phyloP scores from a whole-genome alignment of 2,888 invertebrate genomes.

The Chydorus sphaericus region DNA sequence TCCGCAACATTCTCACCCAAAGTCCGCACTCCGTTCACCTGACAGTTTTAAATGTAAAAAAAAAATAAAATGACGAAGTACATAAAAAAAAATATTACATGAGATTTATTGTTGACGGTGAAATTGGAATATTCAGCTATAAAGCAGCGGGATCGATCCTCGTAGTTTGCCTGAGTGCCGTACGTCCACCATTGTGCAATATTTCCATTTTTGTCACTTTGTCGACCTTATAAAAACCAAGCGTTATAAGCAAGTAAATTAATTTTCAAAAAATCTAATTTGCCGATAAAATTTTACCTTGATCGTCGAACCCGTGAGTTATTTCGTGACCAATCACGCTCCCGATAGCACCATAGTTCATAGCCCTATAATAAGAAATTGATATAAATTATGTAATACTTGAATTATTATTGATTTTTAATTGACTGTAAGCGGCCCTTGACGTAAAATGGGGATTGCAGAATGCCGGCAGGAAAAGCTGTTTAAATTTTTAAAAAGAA shows the following conservation, averaged over 20 bases:
- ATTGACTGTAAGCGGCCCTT: slow-evolving; percentile 17
- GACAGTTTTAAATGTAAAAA: too few species aligned
- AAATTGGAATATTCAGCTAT: slow-evolving; percentile 35
- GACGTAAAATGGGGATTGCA: slow-evolving; percentile 38
- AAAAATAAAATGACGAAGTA: not conserved
- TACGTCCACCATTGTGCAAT: slow-evolving; percentile 39
- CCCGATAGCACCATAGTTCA: slow-evolving; percentile 34
- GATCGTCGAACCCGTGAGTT: slow-evolving; percentile 29
- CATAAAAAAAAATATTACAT: too few species aligned
- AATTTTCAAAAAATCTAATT: not conserved
- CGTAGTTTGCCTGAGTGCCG: slow-evolving; percentile 33
- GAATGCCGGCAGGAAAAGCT: slow-evolving; percentile 39
- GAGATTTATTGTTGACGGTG: slow-evolving; percentile 30
- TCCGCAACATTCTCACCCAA: slow-evolving; percentile 92
- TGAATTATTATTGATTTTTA: slow-evolving; percentile 31
- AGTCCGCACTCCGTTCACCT: slow-evolving; percentile 77
- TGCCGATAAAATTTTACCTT: slow-evolving; percentile 19
- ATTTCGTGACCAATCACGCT: slow-evolving; percentile 36
- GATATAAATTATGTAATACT: not conserved
- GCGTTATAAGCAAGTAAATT: not conserved
- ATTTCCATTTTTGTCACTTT: slow-evolving; percentile 38
- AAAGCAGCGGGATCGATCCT: slow-evolving; percentile 35
- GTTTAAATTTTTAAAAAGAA: slow-evolving; percentile 2
- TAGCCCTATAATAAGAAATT: slow-evolving; percentile 22
- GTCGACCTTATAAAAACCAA: slow-evolving; percentile 25